phyloP scores from a whole-genome alignment of 2,888 invertebrate species.

The Rhagium mordax region DNA sequence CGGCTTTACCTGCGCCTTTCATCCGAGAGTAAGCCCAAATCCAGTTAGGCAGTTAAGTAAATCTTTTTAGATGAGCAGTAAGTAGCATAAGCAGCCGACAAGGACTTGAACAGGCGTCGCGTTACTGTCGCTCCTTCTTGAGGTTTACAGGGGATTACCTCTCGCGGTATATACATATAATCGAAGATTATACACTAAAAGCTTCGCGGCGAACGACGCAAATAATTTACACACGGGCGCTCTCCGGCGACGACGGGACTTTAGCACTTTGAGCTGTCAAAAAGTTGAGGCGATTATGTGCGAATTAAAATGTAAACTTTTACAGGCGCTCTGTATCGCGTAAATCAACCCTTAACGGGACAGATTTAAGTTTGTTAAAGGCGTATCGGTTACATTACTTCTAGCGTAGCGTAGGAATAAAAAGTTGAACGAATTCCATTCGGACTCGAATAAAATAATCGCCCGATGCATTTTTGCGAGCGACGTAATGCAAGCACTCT shows the following conservation, averaged over 20 bases:
- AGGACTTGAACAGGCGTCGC: neutral
- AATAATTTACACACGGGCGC: constrained; percentile 44
- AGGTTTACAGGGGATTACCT: constrained; percentile 20
- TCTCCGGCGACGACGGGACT: neutral
- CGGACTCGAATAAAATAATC: neutral
- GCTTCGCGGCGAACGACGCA: constrained; percentile 33
- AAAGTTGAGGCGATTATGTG: constrained; percentile 13
- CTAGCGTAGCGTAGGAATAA: too few species aligned
- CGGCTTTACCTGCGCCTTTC: neutral
- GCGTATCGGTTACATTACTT: neutral
- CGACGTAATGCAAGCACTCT: neutral
- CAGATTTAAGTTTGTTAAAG: neutral
- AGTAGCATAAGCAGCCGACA: neutral
- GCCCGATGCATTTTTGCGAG: neutral
- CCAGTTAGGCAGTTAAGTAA: constrained; percentile 17
- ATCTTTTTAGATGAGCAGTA: constrained; percentile 8
- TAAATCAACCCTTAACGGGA: constrained; percentile 2
- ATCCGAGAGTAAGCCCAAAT: neutral
- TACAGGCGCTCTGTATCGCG: constrained; percentile 2
- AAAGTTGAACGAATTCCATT: neutral
- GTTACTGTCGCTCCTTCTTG: constrained; percentile 11
- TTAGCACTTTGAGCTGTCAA: neutral
- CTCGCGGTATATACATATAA: constrained; percentile 29
- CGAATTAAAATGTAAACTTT: constrained; percentile 28
- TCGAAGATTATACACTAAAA: constrained; percentile 51